These are phyloP conservation scores for Strix uralensis DNA, from an alignment of 2,113 vertebrate species.

Conservation along the genomic window DNA sequence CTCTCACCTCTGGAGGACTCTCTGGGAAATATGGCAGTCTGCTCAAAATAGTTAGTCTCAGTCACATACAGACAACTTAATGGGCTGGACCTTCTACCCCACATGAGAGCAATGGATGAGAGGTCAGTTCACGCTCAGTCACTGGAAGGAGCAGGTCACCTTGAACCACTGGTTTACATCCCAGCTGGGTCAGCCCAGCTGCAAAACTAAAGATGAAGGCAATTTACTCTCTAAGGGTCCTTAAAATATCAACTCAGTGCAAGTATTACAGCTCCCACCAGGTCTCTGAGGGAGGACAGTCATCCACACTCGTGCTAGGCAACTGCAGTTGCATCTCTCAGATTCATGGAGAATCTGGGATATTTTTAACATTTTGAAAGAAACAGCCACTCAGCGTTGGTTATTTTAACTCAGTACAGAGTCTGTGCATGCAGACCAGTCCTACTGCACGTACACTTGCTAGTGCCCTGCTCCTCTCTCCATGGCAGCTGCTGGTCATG, in stretches of 20 bases:
- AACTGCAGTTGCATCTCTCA: background rate
- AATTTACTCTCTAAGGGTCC: background rate
- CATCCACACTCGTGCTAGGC: slow-evolving; percentile 21
- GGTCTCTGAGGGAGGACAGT: slow-evolving; percentile 30
- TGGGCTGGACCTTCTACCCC: background rate
- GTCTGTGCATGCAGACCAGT: background rate
- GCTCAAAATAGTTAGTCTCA: background rate
- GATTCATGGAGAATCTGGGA: background rate
- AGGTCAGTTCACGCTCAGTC: background rate
- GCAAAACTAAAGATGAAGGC: background rate
- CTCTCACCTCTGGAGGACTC: background rate
- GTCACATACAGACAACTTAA: background rate
- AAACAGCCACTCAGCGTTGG: background rate
- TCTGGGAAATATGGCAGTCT: background rate
- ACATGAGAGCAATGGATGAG: background rate
- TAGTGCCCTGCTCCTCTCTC: background rate
- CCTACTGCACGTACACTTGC: background rate
- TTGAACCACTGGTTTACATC: background rate
- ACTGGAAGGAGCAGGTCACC: background rate
- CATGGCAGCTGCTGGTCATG: background rate
- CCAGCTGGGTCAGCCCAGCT: background rate
- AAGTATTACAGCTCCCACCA: background rate
- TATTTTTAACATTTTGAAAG: slow-evolving; percentile 49
- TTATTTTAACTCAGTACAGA: background rate
- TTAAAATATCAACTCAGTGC: background rate